Percentiles rank a stretch among this genome's conserved stretches.
phyloP scores from a whole-genome alignment of 2,888 invertebrate species.

The Caenorhabditis wallacei region DNA sequence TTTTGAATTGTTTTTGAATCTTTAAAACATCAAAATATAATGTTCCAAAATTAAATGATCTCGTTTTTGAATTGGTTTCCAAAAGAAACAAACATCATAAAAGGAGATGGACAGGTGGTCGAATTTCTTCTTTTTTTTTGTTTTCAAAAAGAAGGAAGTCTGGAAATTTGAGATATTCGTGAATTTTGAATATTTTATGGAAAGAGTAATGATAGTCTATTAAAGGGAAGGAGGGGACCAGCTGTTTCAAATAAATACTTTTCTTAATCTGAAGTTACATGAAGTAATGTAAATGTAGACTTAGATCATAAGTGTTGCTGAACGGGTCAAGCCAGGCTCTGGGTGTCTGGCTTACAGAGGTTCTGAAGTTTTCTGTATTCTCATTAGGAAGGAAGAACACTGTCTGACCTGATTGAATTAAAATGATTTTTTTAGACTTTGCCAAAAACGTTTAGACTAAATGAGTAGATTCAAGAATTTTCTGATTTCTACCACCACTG shows the following conservation, averaged over 20 bases:
- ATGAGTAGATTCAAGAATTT: no score
- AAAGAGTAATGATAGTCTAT: background rate
- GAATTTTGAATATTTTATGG: conserved; percentile 13
- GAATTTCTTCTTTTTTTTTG: conserved; percentile 23
- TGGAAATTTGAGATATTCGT: conserved; percentile 30
- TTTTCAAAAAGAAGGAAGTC: conserved; percentile 21
- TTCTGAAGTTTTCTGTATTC: no score
- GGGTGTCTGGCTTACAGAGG: no score
- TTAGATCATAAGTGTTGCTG: no score
- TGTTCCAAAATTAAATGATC: conserved; percentile 13
- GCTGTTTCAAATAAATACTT: background rate
- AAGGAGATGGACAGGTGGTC: conserved; percentile 15
- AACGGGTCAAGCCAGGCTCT: no score
- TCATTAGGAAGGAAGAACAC: no score
- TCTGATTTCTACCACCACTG: no score
- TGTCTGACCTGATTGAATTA: no score
- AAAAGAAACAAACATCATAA: conserved; percentile 23
- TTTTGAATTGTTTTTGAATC: background rate
- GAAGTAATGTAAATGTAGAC: no score
- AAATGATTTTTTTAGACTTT: no score
- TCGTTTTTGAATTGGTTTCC: background rate
- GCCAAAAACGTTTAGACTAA: no score
- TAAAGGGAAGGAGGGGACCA: conserved; percentile 14
- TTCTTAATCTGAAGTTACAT: no score
- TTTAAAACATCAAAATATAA: conserved; percentile 8